Evolutionary conservation across 2,888 invertebrate genomes (phyloP).

Genomic region (Tipula helvola): DNA sequence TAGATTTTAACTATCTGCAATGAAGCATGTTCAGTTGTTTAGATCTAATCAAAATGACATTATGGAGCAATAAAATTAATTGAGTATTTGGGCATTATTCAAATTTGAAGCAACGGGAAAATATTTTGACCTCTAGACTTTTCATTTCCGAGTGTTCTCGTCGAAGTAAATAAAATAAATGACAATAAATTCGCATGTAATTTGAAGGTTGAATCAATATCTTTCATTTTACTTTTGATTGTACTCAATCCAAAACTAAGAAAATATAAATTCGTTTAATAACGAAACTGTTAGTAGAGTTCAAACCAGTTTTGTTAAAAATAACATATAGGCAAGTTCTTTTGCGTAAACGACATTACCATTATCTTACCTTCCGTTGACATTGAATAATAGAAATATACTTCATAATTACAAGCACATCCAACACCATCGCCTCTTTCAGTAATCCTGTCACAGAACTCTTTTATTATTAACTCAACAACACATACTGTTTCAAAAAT

Average conservation of each 20-base stretch:
- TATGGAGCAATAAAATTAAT: background rate
- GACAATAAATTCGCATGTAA: background rate
- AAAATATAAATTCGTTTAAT: too few relatives aligned
- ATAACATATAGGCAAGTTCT: background rate
- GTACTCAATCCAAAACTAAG: background rate
- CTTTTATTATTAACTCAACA: background rate
- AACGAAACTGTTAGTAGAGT: background rate
- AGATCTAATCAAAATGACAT: background rate
- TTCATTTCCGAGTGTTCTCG: background rate
- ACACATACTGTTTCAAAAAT: background rate
- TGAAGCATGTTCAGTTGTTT: background rate
- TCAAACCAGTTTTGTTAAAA: background rate
- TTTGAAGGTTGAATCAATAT: background rate
- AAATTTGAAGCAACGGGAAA: background rate
- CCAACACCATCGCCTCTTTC: background rate
- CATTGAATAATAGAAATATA: background rate
- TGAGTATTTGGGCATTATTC: background rate
- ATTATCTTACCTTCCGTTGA: background rate
- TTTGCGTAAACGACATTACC: background rate
- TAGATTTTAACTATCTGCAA: background rate
- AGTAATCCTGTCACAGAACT: background rate
- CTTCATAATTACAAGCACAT: too few relatives aligned
- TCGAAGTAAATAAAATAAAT: background rate
- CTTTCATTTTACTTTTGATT: background rate
- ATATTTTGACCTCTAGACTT: background rate